These are phyloP conservation scores for Pocota personata DNA, from an alignment of 2,888 invertebrate species.

Conservation along the genomic window DNA sequence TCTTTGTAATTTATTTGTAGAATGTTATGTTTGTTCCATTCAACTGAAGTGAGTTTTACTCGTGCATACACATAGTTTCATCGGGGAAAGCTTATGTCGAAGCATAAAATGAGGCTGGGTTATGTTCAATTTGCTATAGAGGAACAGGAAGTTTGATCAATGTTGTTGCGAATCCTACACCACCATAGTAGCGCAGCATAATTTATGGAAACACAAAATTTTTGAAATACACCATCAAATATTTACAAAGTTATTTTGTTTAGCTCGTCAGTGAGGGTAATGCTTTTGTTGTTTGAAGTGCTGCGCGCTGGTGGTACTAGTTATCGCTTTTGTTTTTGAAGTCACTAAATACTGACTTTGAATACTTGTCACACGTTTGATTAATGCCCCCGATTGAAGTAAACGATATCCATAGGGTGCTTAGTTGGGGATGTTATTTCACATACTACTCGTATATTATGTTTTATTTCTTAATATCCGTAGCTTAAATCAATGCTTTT, in stretches of 20 bases:
- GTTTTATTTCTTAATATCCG: neutral
- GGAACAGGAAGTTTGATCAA: constrained; percentile 68
- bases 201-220: constrained; percentile 64
- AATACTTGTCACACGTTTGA: constrained; percentile 31
- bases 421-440: neutral
- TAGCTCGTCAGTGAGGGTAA: constrained; percentile 7
- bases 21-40: constrained; percentile 45
- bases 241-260: constrained; percentile 54
- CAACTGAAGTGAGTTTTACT: constrained; percentile 13
- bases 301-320: neutral
- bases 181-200: constrained; percentile 27
- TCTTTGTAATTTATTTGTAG: constrained; percentile 52
- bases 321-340: neutral
- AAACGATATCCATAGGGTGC: neutral
- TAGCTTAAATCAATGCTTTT: too few relatives aligned
- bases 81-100: constrained; percentile 13
- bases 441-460: too few relatives aligned
- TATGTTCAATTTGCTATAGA: constrained; percentile 28
- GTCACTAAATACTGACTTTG: neutral
- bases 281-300: constrained; percentile 20
- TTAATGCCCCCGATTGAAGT: constrained; percentile 8
- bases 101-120: constrained; percentile 42
- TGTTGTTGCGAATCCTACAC: constrained; percentile 43
- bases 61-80: constrained; percentile 36
- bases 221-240: constrained; percentile 64